Evolutionary conservation across 2,113 vertebrate genomes (phyloP).

Genomic region (Aptenodytes patagonicus): DNA sequence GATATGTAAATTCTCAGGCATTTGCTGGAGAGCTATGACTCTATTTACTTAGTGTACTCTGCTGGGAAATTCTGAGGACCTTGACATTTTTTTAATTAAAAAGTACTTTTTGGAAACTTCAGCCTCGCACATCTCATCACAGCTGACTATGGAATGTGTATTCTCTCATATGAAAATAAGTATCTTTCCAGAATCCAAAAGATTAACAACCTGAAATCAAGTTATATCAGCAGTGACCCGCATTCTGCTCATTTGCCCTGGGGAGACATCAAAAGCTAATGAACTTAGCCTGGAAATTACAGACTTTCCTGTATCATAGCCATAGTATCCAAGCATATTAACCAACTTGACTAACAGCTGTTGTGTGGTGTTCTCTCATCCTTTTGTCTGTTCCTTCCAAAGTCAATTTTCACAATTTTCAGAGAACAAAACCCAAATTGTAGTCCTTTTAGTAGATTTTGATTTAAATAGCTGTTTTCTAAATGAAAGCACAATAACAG

Average conservation of each 20-base stretch:
- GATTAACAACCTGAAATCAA: background rate
- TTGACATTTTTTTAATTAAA: background rate
- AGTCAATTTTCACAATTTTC: background rate
- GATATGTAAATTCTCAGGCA: background rate
- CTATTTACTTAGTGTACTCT: background rate
- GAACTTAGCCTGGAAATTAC: background rate
- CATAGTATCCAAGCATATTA: background rate
- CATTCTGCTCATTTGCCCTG: background rate
- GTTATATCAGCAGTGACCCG: background rate
- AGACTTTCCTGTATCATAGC: background rate
- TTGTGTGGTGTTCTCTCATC: background rate
- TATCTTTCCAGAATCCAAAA: background rate
- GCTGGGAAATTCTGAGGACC: background rate
- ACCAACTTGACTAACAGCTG: background rate
- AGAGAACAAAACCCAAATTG: background rate
- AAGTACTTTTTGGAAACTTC: background rate
- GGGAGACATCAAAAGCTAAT: background rate
- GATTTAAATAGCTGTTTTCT: background rate
- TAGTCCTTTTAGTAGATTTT: background rate
- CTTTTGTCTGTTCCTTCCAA: background rate
- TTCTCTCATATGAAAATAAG: background rate
- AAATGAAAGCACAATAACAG: background rate
- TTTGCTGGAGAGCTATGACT: background rate
- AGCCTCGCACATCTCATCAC: background rate
- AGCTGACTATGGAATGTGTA: background rate